Evolutionary conservation across 2,888 invertebrate species (phyloP).

Genomic region (Pherbina coryleti): DNA sequence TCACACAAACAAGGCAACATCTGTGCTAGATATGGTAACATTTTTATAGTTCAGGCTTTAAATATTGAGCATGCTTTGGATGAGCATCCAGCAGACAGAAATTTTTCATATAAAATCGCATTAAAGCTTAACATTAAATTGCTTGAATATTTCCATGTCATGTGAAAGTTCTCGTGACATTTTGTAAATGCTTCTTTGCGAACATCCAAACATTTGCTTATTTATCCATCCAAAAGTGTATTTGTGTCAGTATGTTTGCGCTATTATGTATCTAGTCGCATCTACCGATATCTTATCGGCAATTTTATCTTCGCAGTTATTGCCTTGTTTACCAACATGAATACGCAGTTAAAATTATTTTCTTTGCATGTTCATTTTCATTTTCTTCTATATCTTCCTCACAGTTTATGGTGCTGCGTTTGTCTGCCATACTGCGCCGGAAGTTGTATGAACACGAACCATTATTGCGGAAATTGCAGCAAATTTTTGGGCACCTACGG

Average conservation of each 20-base stretch:
- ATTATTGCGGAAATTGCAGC: conserved; percentile 74
- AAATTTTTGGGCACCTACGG: conserved; percentile 72
- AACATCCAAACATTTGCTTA: neutral
- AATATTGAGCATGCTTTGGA: too few species aligned
- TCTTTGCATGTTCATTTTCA: conserved; percentile 6
- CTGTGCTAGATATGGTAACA: too few species aligned
- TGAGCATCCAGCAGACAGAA: too few species aligned
- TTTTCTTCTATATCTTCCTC: conserved; percentile 32
- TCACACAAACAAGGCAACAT: too few species aligned
- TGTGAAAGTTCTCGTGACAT: too few species aligned
- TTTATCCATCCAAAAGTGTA: neutral
- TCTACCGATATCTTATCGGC: neutral
- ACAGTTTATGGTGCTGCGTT: conserved; percentile 71
- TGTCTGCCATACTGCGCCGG: conserved; percentile 74
- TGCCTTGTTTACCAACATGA: neutral
- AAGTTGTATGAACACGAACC: conserved; percentile 72
- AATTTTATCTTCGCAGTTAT: neutral
- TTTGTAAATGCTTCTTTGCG: neutral
- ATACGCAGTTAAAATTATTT: neutral
- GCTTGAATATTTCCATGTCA: too few species aligned
- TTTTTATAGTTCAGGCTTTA: too few species aligned
- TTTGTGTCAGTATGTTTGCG: neutral
- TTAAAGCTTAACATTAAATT: too few species aligned
- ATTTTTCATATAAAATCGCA: too few species aligned
- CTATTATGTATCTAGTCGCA: neutral